A percentile compares a stretch with the other conserved stretches of the same genome.
These are phyloP conservation scores for Tangara arthus DNA, from an alignment of 2,797 vertebrate genomes.

Conservation along the genomic window DNA sequence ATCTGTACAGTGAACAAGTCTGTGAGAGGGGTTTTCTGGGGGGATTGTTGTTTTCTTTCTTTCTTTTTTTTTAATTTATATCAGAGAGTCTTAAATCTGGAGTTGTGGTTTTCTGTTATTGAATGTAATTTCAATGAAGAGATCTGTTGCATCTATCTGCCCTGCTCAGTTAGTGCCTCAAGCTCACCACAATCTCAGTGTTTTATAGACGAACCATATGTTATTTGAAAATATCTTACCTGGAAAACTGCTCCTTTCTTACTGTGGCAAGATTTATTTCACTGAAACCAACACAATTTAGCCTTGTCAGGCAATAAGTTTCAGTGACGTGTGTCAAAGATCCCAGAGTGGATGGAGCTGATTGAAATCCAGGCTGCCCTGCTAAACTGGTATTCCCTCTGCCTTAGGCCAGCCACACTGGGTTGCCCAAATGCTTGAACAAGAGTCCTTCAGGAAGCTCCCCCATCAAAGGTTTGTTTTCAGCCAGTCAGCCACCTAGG, in stretches of 20 bases:
- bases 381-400: neutral
- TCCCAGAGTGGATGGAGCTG: neutral
- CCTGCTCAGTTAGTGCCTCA: neutral
- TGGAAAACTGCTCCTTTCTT: neutral
- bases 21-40: neutral
- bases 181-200: neutral
- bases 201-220: neutral
- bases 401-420: neutral
- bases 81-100: neutral
- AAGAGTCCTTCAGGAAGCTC: rapidly evolving
- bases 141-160: neutral
- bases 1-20: neutral
- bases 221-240: neutral
- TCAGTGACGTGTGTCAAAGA: neutral
- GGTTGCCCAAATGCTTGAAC: neutral
- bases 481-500: neutral
- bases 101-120: neutral
- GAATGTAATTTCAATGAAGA: neutral
- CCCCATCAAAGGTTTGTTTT: neutral
- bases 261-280: neutral
- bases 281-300: neutral
- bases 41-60: neutral
- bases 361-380: neutral
- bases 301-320: neutral
- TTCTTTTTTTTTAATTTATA: neutral